Evolutionary conservation across 1,140 invertebrate genomes (phyloP), one percentile per base, ranked within the genome.

Genomic region (Drosophila parvula): DNA sequence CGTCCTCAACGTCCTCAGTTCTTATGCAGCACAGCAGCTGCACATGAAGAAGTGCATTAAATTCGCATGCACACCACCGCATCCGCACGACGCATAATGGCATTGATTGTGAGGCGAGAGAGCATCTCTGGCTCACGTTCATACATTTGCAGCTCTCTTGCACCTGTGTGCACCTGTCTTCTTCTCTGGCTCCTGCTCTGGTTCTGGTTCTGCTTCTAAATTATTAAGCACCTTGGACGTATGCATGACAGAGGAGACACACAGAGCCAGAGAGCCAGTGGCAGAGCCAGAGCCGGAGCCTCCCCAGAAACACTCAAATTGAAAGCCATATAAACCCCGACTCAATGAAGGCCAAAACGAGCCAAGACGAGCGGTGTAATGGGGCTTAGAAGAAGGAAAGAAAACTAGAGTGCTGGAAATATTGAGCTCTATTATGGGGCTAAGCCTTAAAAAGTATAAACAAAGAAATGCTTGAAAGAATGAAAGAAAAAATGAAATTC

Each of bases 201-300:
- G 5, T 12, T 41, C 59, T 22, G 30, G 57, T 11, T 50, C 27
- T 30, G 50, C 8, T 7, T 36, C 51, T 86, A 77, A 86, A 86
- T 86, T 79, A 86, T 88, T 77, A 78, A 86, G 51, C 67, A 78
- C 64, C 64, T 81, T 85, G 79, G 76, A 63, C 80, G 64, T 62
- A 67, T 53, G 55, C 60, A 76, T 65, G 74, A 75, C 74, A 76
- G 51, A 69, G 34, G 18, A 51, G 59, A 28, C 44, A n/a, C 18
- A 8, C 38, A 30, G 41, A 40, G 43, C 22, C 30, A 30, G n/a
- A 11, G 7, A 12, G 8, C 10, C 16, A n/a, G 32, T n/a, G 41
- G 16, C 38, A 14, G 48, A 14, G 48, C 28, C 50, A 51, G 34
- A 32, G 32, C 28, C 22, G 3, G 22, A 22, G 34, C 34, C 34